Evolutionary conservation across 2,888 invertebrate species (phyloP).

Genomic region (Lasius fuliginosus): DNA sequence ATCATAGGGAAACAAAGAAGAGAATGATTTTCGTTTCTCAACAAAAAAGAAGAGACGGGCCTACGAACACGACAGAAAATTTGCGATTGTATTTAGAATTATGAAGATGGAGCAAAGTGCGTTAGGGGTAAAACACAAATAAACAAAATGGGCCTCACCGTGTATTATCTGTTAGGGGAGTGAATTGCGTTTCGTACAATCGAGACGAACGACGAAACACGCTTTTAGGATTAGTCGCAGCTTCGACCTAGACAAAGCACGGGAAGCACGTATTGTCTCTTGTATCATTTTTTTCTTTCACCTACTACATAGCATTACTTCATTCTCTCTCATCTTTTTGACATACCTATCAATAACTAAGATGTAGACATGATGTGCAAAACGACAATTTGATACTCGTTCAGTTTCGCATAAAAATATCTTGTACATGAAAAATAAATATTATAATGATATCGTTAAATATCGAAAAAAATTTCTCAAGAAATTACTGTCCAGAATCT

Average conservation of each 20-base stretch:
- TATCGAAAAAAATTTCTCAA: not conserved
- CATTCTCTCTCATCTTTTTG: not conserved
- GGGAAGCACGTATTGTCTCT: constrained; percentile 47
- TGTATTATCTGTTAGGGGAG: constrained; percentile 65
- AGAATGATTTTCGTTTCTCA: constrained; percentile 60
- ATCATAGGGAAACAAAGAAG: constrained; percentile 74
- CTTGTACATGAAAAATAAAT: not conserved
- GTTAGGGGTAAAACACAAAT: constrained; percentile 33
- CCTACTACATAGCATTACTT: not conserved
- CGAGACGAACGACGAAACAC: constrained; percentile 68
- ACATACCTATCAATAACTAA: not conserved
- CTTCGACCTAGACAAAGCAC: constrained; percentile 67
- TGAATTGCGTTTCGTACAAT: constrained; percentile 57
- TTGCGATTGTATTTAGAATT: constrained; percentile 36
- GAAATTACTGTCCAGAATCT: not conserved
- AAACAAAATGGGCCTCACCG: constrained; percentile 74
- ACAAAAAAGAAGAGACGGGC: constrained; percentile 60
- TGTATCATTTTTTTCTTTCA: constrained; percentile 39
- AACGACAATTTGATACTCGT: not conserved
- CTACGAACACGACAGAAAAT: constrained; percentile 57
- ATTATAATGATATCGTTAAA: not conserved
- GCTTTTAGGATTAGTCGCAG: constrained; percentile 75
- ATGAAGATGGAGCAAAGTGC: constrained; percentile 3
- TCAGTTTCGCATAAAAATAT: not conserved
- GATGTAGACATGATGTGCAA: not conserved